Evolutionary conservation across 2,113 vertebrate species (phyloP).

Genomic region (Myrmophylax atrothorax): DNA sequence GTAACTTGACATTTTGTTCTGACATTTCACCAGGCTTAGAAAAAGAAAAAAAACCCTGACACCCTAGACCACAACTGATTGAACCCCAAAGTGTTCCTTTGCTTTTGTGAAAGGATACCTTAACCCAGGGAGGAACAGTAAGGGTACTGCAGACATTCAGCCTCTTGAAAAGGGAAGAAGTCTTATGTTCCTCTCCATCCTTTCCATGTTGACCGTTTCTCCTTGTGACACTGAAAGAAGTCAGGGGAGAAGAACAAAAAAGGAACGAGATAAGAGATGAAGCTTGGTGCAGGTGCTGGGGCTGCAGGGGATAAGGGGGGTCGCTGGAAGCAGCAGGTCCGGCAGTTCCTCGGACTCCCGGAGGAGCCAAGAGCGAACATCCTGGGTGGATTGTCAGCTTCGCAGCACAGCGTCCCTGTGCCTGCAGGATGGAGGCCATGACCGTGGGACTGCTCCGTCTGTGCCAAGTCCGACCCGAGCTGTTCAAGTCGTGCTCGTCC

Average conservation of each 20-base stretch:
- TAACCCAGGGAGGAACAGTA: neutral
- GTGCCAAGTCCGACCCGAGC: neutral
- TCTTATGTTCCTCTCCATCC: neutral
- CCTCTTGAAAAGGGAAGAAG: neutral
- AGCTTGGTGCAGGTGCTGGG: neutral
- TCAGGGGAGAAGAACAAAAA: neutral
- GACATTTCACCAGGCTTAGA: neutral
- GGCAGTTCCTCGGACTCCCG: neutral
- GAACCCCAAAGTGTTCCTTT: neutral
- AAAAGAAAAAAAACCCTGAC: neutral
- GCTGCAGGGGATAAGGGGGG: neutral
- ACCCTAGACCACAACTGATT: neutral
- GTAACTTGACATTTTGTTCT: neutral
- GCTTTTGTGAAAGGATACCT: neutral
- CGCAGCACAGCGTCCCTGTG: accelerated
- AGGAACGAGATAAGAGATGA: neutral
- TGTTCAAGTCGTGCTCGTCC: neutral
- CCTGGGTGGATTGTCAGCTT: accelerated
- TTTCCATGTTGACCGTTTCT: neutral
- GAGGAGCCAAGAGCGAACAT: neutral
- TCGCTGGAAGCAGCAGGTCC: accelerated
- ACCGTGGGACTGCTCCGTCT: neutral
- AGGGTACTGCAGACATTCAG: neutral
- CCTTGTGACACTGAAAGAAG: neutral
- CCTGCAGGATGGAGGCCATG: neutral